phyloP scores from a whole-genome alignment of 1,140 invertebrate species.

The Papilio dardanus region DNA sequence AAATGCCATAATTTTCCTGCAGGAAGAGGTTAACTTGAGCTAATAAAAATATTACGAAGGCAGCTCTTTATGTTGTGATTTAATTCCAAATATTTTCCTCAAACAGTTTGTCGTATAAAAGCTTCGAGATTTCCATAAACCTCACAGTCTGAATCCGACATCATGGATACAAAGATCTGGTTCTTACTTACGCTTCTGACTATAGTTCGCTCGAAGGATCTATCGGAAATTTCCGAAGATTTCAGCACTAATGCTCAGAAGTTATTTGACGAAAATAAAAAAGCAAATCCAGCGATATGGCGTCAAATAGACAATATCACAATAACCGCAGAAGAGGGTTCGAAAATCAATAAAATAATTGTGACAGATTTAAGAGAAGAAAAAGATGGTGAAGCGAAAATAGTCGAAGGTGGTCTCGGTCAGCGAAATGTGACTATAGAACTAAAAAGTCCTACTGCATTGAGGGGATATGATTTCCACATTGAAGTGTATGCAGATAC shows the following conservation, averaged over 20 bases:
- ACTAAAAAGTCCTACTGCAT: constrained; percentile 67
- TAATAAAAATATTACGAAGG: constrained; percentile 62
- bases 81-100: constrained; percentile 64
- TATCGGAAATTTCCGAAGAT: constrained; percentile 52
- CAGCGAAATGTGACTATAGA: constrained; percentile 68
- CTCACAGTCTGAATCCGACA: constrained; percentile 47
- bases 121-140: constrained; percentile 33
- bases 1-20: constrained; percentile 64
- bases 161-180: constrained; percentile 56
- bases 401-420: constrained; percentile 64
- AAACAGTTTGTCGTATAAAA: constrained; percentile 59
- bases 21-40: constrained; percentile 63
- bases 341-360: constrained; percentile 62
- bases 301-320: constrained; percentile 62
- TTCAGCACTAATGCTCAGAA: constrained; percentile 47
- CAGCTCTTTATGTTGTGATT: constrained; percentile 53
- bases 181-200: constrained; percentile 51
- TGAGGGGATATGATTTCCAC: constrained; percentile 69
- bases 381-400: constrained; percentile 67
- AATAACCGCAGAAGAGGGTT: constrained; percentile 54
- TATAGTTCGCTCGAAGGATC: constrained; percentile 51
- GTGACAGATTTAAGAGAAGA: constrained; percentile 63
- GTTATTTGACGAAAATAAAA: constrained; percentile 58
- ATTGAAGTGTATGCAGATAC: constrained; percentile 59
- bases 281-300: constrained; percentile 70